phyloP scores from a whole-genome alignment of 2,888 invertebrate species.

The Metopia argyrocephala region DNA sequence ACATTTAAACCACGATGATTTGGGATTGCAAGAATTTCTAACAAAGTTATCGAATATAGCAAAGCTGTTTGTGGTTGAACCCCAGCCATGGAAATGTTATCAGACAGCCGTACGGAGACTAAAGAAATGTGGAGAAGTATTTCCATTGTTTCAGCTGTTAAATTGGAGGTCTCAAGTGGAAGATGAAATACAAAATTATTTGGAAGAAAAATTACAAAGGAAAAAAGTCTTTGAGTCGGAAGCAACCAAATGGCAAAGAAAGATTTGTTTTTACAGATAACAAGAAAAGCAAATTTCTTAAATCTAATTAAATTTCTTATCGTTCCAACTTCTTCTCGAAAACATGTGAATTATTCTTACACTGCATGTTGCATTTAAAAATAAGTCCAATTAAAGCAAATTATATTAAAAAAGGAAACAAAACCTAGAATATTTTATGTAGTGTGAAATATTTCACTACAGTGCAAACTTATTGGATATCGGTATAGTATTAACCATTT shows the following conservation, averaged over 20 bases:
- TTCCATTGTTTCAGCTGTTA: conserved; percentile 82
- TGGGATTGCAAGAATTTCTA: conserved; percentile 83
- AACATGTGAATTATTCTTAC: no score
- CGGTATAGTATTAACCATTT: no score
- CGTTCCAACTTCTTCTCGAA: no score
- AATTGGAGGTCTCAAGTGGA: conserved; percentile 83
- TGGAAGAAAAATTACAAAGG: conserved; percentile 79
- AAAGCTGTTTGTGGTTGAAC: conserved; percentile 85
- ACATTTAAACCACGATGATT: conserved; percentile 90
- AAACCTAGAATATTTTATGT: no score
- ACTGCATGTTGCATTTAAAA: no score
- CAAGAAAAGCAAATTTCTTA: no score
- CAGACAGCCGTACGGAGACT: conserved; percentile 86
- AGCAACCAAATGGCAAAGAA: conserved; percentile 85
- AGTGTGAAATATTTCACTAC: no score
- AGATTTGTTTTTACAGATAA: conserved; percentile 82
- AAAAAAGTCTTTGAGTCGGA: conserved; percentile 81
- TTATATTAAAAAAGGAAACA: no score
- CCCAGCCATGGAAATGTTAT: conserved; percentile 93
- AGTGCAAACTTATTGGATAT: no score
- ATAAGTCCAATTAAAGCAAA: no score
- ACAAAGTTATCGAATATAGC: conserved; percentile 80
- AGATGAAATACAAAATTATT: conserved; percentile 81
- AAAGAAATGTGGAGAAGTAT: conserved; percentile 81
- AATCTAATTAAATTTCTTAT: no score